Base-by-base conservation (phyloP, 1,140 invertebrate genomes). In the Diorhabda sublineata region DNA sequence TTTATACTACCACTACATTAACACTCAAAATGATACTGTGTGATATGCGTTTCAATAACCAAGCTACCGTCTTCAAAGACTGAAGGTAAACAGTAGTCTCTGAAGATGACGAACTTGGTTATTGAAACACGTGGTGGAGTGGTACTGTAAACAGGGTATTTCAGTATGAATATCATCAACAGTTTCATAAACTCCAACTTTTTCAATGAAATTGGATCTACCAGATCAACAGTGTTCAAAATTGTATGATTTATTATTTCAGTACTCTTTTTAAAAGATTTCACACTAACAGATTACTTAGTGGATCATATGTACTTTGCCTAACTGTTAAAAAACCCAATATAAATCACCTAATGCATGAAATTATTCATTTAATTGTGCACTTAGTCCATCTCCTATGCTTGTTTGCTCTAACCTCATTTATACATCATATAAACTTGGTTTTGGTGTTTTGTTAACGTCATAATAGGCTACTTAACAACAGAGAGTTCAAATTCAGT, bases 391-490 rank as follows among this genome's bases (percentile, higher is more conserved):
- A 6, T 52, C n/a, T 52, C 6, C 47, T 52, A 8, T 52, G 26
- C n/a, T 8, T 52, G 2, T 52, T 52, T 52, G 47, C n/a, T 52
- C 47, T 52, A 52, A 52, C 57, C 26, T 58, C 45, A 45, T 26
- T 59, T 57, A 42, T 45, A 26, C 44, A 43, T 42, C 43, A 67
- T 60, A 42, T 67, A 67, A 67, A 60, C 43, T 42, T 59, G 65
- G 65, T 67, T 59, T 67, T 58, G 65, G 65, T 67, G 45, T 52
- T 26, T 9, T 60, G 42, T 45, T 63, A 56, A 58, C 41, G 11
- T 60, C 45, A 57, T 52, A n/a, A 67, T 60, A 67, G 65, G 65
- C 11, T 67, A 67, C 58, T 56, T 67, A 42, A 67, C 65, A 56
- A 60, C 65, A 60, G 65, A 52, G 58, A 65, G 64, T 45, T 42